phyloP scores from a whole-genome alignment of 2,888 invertebrate genomes.

The Clistopyga incitator region DNA sequence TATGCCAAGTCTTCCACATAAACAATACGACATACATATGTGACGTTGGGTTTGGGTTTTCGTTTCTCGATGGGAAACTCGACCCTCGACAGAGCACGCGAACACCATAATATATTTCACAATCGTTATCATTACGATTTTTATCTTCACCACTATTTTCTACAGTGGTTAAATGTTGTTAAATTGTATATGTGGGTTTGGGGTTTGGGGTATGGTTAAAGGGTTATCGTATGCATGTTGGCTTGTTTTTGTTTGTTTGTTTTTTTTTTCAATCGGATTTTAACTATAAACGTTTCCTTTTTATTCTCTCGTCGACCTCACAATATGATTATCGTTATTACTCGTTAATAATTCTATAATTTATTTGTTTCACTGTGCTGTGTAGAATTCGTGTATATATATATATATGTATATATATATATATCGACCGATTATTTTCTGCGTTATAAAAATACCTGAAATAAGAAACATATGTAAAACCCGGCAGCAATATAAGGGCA shows the following conservation, averaged over 20 bases:
- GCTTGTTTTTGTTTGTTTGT: conserved; percentile 6
- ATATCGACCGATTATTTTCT: conserved; percentile 55
- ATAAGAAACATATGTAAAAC: conserved; percentile 53
- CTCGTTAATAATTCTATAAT: conserved; percentile 50
- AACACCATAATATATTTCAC: conserved; percentile 80
- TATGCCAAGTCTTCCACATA: conserved; percentile 7
- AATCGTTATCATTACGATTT: conserved; percentile 73
- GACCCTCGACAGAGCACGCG: conserved; percentile 75
- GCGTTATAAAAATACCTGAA: conserved; percentile 69
- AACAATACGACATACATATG: conserved; percentile 27
- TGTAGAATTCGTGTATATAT: conserved; percentile 40
- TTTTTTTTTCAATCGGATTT: conserved; percentile 31
- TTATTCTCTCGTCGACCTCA: conserved; percentile 64
- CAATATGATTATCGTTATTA: conserved; percentile 34
- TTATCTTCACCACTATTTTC: conserved; percentile 20
- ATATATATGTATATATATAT: conserved; percentile 34
- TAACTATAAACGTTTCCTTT: conserved; percentile 75
- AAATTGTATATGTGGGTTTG: conserved; percentile 25
- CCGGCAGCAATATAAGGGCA: conserved; percentile 57
- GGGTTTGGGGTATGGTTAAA: neutral
- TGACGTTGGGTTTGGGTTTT: conserved; percentile 25
- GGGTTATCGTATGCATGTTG: conserved; percentile 41
- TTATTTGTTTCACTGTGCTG: conserved; percentile 55
- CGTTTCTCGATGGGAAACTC: conserved; percentile 32
- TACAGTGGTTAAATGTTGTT: conserved; percentile 30